Conservation (phyloP, 64 coral and sea anemone genomes). For the Actinia equina region DNA sequence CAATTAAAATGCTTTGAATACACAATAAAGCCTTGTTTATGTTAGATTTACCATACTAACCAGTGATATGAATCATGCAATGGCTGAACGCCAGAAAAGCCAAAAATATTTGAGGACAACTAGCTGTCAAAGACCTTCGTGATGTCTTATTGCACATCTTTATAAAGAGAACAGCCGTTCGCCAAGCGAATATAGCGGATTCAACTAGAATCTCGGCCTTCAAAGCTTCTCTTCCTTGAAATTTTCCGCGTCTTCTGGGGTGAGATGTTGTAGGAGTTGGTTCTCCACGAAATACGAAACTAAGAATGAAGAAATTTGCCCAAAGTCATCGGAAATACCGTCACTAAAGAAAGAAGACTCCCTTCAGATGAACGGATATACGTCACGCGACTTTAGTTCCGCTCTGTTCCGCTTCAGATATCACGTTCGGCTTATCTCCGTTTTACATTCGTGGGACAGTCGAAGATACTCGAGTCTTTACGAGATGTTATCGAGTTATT, state of each 20-base stretch:
- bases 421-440: not conserved
- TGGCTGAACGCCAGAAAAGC: constrained; percentile 34
- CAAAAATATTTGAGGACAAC: constrained; percentile 9
- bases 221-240: not conserved
- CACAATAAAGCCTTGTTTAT: not conserved
- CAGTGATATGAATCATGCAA: constrained; percentile 11
- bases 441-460: not conserved
- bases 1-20: not conserved
- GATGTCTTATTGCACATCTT: not conserved
- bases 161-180: not conserved
- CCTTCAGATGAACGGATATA: constrained; percentile 1
- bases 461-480: not conserved
- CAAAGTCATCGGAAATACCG: constrained; percentile 19
- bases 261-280: not conserved
- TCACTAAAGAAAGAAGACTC: not conserved
- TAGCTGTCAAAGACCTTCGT: not conserved
- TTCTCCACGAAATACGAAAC: constrained; percentile 5
- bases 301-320: constrained; percentile 16
- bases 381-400: constrained; percentile 9
- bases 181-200: not conserved
- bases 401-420: not conserved
- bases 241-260: not conserved
- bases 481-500: not conserved
- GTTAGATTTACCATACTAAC: not conserved
- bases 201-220: not conserved